Base-by-base conservation (phyloP, 2,888 invertebrate genomes). In the Spialia ferax region DNA sequence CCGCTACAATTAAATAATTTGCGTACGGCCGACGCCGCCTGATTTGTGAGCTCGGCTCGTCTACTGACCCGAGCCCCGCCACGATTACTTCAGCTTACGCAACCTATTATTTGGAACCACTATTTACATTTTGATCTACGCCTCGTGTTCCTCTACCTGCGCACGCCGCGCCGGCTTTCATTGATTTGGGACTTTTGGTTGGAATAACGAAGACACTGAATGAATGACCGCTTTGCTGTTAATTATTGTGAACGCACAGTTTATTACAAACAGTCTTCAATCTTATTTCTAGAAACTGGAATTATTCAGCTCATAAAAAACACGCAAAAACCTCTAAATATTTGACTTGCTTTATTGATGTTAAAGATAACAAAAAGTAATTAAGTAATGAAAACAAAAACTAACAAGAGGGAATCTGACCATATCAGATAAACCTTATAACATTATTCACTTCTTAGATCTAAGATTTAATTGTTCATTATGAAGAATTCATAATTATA, bases 1-100 rank as follows among this genome's bases (percentile, higher is more conserved):
- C 77, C 74, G 75, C 77, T 78, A 82, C 91, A 91, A 91, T 92
- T 91, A 91, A 91, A 89, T 84, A 83, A 91, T 92, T 91, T 92
- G 91, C 92, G 85, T 92, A 91, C 85, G 63, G 42, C 42, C 42
- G 42, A 68, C 73, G 66, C 67, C 80, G 80, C 80, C 78, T 84
- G 84, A 86, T 87, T 86, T 86, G 86, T 86, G 82, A 77, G 77
- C 76, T 74, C 74, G 70, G 74, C 77, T 77, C 75, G 78, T 77
- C 79, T 82, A 75, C 76, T 73, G 69, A 74, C 72, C 72, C 61
- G 15, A 73, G 69, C 74, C 72, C 72, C 61, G 15, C 32, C 35
- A 29, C 60, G 42, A 63, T 63, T 63, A 63, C 64, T 61, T 59
- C 69, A 63, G 45, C 45, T 56, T 70, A 63, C 62, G 57, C 63